A percentile compares a stretch with the other conserved stretches of the same genome.
Conservation (phyloP, 2,888 invertebrate species). For the Leptinotarsa rubiginosa region DNA sequence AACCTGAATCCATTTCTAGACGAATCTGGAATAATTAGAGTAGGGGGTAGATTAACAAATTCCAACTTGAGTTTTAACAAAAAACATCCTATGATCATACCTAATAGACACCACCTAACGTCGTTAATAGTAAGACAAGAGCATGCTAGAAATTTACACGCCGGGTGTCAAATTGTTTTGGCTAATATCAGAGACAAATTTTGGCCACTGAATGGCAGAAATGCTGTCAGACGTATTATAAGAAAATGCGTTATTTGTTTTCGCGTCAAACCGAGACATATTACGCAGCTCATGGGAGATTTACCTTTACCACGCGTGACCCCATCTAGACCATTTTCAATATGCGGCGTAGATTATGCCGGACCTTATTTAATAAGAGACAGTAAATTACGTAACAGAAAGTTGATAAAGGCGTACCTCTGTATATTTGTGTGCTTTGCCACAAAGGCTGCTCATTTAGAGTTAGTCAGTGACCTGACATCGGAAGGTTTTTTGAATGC, state of each 20-base stretch:
- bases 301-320: constrained; percentile 45
- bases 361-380: constrained; percentile 47
- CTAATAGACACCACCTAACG: not conserved
- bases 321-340: constrained; percentile 38
- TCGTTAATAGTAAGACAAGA: constrained; percentile 37
- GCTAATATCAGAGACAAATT: constrained; percentile 31
- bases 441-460: constrained; percentile 44
- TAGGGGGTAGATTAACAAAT: constrained; percentile 23
- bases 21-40: constrained; percentile 19
- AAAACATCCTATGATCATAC: constrained; percentile 18
- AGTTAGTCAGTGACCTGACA: constrained; percentile 23
- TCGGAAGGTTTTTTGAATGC: constrained; percentile 25
- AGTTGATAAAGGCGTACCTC: constrained; percentile 43
- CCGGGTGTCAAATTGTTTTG: constrained; percentile 41
- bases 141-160: constrained; percentile 42
- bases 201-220: constrained; percentile 38
- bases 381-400: constrained; percentile 36
- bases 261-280: constrained; percentile 33
- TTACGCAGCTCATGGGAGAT: constrained; percentile 50
- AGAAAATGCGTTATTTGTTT: constrained; percentile 42
- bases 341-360: constrained; percentile 46
- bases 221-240: constrained; percentile 22
- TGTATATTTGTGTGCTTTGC: constrained; percentile 47
- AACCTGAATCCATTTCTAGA: not conserved
- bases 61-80: constrained; percentile 4